Evolutionary conservation across 1,140 invertebrate genomes (phyloP).

Genomic region (Bactericera cockerelli): DNA sequence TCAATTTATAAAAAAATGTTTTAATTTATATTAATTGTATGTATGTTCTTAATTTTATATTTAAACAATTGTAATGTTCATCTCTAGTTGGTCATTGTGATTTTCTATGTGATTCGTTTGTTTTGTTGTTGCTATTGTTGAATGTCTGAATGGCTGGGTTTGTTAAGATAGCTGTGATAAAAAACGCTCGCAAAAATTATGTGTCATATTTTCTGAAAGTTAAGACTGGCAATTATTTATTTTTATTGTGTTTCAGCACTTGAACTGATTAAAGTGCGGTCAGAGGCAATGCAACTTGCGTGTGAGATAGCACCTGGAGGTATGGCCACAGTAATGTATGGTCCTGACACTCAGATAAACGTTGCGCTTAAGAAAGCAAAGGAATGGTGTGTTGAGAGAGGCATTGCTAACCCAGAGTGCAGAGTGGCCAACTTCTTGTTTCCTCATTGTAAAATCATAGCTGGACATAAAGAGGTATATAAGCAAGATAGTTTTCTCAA

Average conservation of each 20-base stretch:
- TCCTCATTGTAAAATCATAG: slow-evolving; percentile 78
- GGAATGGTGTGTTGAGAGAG: slow-evolving; percentile 55
- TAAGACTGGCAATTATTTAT: slow-evolving; percentile 7
- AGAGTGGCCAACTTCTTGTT: slow-evolving; percentile 71
- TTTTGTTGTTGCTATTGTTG: too few relatives aligned
- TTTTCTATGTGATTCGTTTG: too few relatives aligned
- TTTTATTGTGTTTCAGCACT: slow-evolving; percentile 26
- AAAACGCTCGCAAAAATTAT: too few relatives aligned
- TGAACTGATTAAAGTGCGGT: slow-evolving; percentile 48
- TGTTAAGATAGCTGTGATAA: too few relatives aligned
- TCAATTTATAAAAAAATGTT: too few relatives aligned
- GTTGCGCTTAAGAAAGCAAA: slow-evolving; percentile 48
- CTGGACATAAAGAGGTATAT: slow-evolving; percentile 51
- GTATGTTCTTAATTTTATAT: too few relatives aligned
- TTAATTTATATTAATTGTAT: too few relatives aligned
- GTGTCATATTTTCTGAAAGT: too few relatives aligned
- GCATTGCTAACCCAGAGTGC: slow-evolving; percentile 58
- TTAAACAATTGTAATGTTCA: too few relatives aligned
- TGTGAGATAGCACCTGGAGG: slow-evolving; percentile 53
- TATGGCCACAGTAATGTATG: slow-evolving; percentile 57
- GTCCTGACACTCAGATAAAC: slow-evolving; percentile 41
- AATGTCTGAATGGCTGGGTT: too few relatives aligned
- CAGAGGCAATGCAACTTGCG: slow-evolving; percentile 74
- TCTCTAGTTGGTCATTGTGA: too few relatives aligned
- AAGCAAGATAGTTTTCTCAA: slow-evolving; percentile 42